Conservation (phyloP, 2,888 invertebrate genomes). For the Tenthredo notha region DNA sequence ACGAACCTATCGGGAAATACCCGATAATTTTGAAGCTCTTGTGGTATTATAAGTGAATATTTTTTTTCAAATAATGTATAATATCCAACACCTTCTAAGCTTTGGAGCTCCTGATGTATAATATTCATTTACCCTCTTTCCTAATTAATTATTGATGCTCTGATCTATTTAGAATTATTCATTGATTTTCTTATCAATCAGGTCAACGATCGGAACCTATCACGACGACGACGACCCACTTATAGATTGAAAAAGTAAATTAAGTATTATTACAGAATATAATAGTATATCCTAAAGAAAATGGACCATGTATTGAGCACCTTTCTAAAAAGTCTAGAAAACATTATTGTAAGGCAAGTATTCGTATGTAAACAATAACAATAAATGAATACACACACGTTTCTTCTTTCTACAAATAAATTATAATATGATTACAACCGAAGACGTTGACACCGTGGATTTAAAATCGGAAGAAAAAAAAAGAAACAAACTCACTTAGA, state of each 20-base stretch:
- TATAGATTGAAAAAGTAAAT: constrained; percentile 28
- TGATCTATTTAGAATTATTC: constrained; percentile 8
- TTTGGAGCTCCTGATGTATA: background rate
- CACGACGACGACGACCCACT: background rate
- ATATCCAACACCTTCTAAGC: background rate
- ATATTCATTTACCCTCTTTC: background rate
- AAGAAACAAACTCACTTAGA: background rate
- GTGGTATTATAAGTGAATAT: too few relatives aligned
- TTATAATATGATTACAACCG: constrained; percentile 47
- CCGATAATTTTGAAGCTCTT: too few relatives aligned
- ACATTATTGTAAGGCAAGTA: constrained; percentile 69
- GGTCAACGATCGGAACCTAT: background rate
- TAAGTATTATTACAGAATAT: constrained; percentile 58
- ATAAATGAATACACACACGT: constrained; percentile 25
- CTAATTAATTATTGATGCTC: constrained; percentile 9
- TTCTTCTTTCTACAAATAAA: constrained; percentile 57
- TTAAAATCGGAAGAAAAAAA: constrained; percentile 32
- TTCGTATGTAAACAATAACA: constrained; percentile 60
- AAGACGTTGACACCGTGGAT: constrained; percentile 56
- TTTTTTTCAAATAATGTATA: background rate
- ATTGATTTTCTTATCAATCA: background rate
- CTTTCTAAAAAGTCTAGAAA: constrained; percentile 69
- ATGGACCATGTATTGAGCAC: constrained; percentile 69
- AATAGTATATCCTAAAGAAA: constrained; percentile 62
- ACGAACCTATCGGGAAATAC: too few relatives aligned